A percentile compares a stretch with the other conserved stretches of the same genome.
Evolutionary conservation across 2,113 vertebrate genomes (phyloP).

Genomic region (Puffinus mauretanicus): DNA sequence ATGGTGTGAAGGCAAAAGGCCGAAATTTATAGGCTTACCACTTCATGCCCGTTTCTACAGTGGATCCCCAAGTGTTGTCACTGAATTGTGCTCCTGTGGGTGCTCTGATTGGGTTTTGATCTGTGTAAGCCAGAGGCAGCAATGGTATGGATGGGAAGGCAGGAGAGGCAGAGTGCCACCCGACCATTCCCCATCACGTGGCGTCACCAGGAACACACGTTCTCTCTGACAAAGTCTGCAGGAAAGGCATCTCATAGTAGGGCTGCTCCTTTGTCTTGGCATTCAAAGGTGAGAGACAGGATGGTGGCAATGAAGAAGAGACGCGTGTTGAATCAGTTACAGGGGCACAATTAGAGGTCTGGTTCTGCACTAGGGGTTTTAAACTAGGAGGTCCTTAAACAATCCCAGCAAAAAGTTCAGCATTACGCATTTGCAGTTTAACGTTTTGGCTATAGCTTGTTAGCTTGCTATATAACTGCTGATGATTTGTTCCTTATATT

Average conservation of each 20-base stretch:
- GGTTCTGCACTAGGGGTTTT: background rate
- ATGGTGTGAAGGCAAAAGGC: background rate
- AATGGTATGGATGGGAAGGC: background rate
- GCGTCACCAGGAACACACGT: background rate
- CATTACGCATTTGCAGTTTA: background rate
- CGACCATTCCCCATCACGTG: accelerated
- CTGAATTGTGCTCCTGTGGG: background rate
- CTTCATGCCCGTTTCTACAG: background rate
- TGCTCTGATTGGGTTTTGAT: background rate
- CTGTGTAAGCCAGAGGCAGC: background rate
- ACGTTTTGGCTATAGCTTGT: background rate
- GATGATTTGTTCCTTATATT: constrained; percentile 30
- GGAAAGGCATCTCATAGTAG: background rate
- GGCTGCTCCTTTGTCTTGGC: background rate
- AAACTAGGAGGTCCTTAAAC: background rate
- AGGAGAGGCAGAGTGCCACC: background rate
- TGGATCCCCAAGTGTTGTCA: background rate
- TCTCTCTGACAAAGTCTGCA: background rate
- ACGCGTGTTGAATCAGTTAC: accelerated
- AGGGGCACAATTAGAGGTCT: background rate
- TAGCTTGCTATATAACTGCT: background rate
- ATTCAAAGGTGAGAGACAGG: background rate
- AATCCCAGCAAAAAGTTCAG: background rate
- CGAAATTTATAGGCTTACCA: background rate
- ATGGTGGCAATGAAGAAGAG: background rate